Evolutionary conservation across 2,888 invertebrate genomes (phyloP), one percentile per base, ranked within the genome.

Genomic region (Chaitophorus viminalis): DNA sequence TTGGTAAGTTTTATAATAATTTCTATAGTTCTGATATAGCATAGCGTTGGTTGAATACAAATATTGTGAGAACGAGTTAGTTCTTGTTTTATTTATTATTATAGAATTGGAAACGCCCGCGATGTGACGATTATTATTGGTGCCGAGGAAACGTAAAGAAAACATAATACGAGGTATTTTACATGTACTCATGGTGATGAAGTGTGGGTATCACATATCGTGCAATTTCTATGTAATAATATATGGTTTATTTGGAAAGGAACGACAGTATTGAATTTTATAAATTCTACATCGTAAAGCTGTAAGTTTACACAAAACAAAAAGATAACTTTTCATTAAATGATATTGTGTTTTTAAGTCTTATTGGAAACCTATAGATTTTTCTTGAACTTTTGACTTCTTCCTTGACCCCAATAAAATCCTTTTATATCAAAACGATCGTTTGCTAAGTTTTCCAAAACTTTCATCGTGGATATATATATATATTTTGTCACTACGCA

Each of bases 321-420:
- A 77, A 77, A 52, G 31, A 77, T 52, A 77, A 77, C 52, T 77
- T 77, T 77, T 77, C 77, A 21, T 77, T 77, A 77, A 77, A 77
- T 52, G 31, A 29, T 21, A 77, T 77, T 77, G 77, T 77, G 77
- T 77, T 77, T 31, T 31, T 77, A 52, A 31, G 52, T 77, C 77
- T 77, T 77, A 77, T 77, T 77, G 31, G 77, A 77, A 77, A 77
- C 77, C 31, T 52, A 52, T 52, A 52, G 31, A 17, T 31, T 77
- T 77, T 1, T 77, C 21, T 52, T 77, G 77, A 77, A 77, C 77
- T 77, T 52, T 77, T 52, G 77, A 77, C 77, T 52, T 31, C 31
- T 21, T 31, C 31, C 21, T 21, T 77, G 52, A 77, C 77, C 52
- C 31, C 52, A 52, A 77, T 77, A 31, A 52, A 60, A 79, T 79